These are phyloP conservation scores for Drosophila bunnanda DNA, from an alignment of 2,888 invertebrate species.

Conservation along the genomic window DNA sequence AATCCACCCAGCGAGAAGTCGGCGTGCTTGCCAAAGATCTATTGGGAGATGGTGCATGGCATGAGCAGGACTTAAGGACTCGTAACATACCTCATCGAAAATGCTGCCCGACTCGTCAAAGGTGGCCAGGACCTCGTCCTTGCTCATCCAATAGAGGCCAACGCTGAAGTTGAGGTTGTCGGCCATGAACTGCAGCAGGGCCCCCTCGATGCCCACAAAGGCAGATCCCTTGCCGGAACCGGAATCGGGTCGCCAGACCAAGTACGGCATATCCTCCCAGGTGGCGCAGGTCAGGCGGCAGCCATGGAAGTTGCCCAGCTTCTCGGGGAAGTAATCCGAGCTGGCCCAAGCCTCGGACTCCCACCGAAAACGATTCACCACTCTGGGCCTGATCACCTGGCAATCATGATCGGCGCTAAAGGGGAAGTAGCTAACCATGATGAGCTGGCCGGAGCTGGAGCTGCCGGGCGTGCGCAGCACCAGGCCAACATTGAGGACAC, in stretches of 20 bases:
- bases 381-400: constrained; percentile 50
- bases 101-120: constrained; percentile 62
- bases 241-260: constrained; percentile 37
- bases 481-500: constrained; percentile 65
- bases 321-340: constrained; percentile 56
- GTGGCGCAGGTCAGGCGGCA: constrained; percentile 77
- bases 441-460: constrained; percentile 18
- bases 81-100: constrained; percentile 62
- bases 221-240: background rate
- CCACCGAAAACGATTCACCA: constrained; percentile 63
- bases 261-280: constrained; percentile 77
- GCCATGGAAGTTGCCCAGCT: constrained; percentile 71
- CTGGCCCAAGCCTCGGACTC: constrained; percentile 48
- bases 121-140: constrained; percentile 58
- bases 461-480: constrained; percentile 28
- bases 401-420: constrained; percentile 58
- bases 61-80: background rate
- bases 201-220: constrained; percentile 78
- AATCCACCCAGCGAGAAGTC: constrained; percentile 78
- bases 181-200: constrained; percentile 70
- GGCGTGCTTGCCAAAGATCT: constrained; percentile 67
- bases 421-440: constrained; percentile 75
- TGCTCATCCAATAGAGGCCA: constrained; percentile 63
- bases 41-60: background rate
- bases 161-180: constrained; percentile 72